A percentile compares a stretch with the other conserved stretches of the same genome.
Evolutionary conservation across 2,888 invertebrate species (phyloP).

Genomic region (Erebia aethiops): DNA sequence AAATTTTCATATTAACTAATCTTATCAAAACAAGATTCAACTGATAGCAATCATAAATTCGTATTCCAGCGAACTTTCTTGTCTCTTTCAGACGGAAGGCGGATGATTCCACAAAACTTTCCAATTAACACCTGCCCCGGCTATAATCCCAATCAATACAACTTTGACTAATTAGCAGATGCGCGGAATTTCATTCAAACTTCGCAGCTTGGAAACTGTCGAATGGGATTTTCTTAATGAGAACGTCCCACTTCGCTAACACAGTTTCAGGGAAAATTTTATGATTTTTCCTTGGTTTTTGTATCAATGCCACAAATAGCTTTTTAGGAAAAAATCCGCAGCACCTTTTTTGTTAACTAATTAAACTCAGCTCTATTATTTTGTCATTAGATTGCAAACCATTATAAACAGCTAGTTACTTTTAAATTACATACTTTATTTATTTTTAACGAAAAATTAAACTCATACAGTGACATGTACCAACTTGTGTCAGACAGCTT

Average conservation of each 20-base stretch:
- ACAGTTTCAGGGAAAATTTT: conserved; percentile 5
- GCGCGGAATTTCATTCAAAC: conserved; percentile 19
- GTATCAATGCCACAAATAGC: neutral
- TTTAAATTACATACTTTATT: too few relatives aligned
- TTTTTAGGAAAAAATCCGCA: neutral
- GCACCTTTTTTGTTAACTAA: too few relatives aligned
- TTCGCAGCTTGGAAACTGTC: conserved; percentile 8
- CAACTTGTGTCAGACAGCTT: too few relatives aligned
- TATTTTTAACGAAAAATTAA: too few relatives aligned
- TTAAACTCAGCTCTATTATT: too few relatives aligned
- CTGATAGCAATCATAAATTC: conserved; percentile 34
- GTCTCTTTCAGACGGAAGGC: conserved; percentile 9
- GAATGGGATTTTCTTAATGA: conserved; percentile 23
- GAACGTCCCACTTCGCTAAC: conserved; percentile 16
- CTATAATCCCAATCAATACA: conserved; percentile 27
- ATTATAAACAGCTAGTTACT: too few relatives aligned
- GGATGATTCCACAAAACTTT: conserved; percentile 26
- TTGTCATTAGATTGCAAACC: too few relatives aligned
- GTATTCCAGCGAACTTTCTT: conserved; percentile 5
- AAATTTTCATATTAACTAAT: neutral
- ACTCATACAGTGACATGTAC: too few relatives aligned
- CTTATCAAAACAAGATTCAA: conserved; percentile 14
- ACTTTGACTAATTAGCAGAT: conserved; percentile 28
- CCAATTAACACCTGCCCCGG: conserved; percentile 29
- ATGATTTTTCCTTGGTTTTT: neutral